Conservation (phyloP, 2,113 vertebrate genomes). For the Noturus placidus region DNA sequence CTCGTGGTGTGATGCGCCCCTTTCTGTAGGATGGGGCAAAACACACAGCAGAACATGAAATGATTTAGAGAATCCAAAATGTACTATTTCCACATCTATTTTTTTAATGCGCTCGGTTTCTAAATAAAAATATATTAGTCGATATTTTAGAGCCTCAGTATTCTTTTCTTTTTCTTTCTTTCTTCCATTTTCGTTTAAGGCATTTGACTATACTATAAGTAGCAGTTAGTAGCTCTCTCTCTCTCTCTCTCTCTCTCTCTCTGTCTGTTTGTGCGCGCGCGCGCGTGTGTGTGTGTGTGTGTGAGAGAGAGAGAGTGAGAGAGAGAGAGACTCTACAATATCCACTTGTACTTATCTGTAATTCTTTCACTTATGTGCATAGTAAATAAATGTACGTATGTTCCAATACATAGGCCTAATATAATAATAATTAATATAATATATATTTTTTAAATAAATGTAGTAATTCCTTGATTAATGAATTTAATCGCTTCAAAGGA, state of each 20-base stretch:
- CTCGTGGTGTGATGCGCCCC: conserved; percentile 87
- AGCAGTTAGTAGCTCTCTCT: neutral
- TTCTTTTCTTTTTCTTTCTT: neutral
- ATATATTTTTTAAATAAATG: neutral
- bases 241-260: too few relatives aligned
- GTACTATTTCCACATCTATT: conserved; percentile 31
- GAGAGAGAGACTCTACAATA: neutral
- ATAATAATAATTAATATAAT: neutral
- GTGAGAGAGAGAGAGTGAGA: neutral
- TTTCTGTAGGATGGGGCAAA: conserved; percentile 76
- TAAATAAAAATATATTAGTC: neutral
- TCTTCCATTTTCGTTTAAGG: neutral
- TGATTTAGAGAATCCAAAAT: conserved; percentile 51
- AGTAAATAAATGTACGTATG: neutral
- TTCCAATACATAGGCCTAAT: neutral
- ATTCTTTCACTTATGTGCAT: neutral
- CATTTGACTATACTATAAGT: neutral
- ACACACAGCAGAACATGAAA: conserved; percentile 56
- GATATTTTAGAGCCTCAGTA: neutral
- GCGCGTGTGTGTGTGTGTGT: neutral
- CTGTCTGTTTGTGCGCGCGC: neutral
- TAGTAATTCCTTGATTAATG: neutral
- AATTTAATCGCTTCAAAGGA: neutral
- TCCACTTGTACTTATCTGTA: neutral
- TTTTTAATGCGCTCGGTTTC: neutral